Evolutionary conservation across 2,888 invertebrate species (phyloP), one percentile per base, ranked within the genome.

Genomic region (Mechanitis messenoides): DNA sequence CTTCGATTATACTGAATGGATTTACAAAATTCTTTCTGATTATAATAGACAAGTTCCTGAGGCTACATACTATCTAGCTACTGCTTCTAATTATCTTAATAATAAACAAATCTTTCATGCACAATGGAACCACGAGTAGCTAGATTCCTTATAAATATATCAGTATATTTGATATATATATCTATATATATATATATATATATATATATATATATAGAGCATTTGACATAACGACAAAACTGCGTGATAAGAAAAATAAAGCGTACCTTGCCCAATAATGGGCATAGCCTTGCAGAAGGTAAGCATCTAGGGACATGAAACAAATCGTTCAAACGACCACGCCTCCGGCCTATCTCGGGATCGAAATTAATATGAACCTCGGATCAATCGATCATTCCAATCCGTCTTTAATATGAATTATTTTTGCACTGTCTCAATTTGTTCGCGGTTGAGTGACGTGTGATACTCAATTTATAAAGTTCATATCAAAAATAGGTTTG

Each of bases 361-460:
- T 88, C 89, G 85, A 87, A 89, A 90, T 89, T 88, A 87, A 89
- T 87, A 89, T 80, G 84, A 83, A 86, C 89, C 84, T 84, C 85
- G 77, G 74, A 83, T 75, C 86, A 80, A 90, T 90, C 89, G 89
- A 89, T 90, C 89, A 90, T 87, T 85, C 79, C 79, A 79, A 85
- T 85, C 87, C 77, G 74, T 72, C 84, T 85, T 85, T 86, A 85
- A 86, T 87, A 87, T 85, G 83, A 87, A 81, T 78, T 80, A 80
- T 84, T 85, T 85, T 87, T 85, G 78, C 84, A 84, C 81, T 79
- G 84, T 82, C 85, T 87, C 87, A 85, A 87, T 87, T 85, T 84
- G 82, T 80, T 78, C 79, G 74, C 72, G 73, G 69, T 74, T 81
- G 83, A 82, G 73, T 80, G 85, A 83, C 84, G 78, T 81, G 75